Evolutionary conservation across 2,113 vertebrate genomes (phyloP), one percentile per base, ranked within the genome.

Genomic region (Micromys minutus): DNA sequence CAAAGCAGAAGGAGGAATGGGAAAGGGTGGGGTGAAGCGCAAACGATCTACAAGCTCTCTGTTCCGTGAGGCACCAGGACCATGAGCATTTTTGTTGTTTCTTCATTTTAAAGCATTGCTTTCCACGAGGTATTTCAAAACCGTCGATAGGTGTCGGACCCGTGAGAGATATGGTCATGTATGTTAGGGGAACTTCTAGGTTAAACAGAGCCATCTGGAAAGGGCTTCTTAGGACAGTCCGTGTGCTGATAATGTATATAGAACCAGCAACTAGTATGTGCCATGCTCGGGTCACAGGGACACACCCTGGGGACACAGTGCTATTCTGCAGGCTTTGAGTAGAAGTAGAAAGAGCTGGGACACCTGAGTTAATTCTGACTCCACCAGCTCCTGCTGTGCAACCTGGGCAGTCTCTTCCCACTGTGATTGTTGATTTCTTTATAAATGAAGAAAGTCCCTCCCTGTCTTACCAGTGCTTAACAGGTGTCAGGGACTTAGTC

Each of bases 61-160:
- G 8, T 79, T 87, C 26, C 26, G 59, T 29, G 50, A 87, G 36
- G 57, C 61, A 65, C 13, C 67, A 34, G 81, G 36, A 34, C 36
- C 57, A 17, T 26, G 63, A 24, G 45, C 79, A 61, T 67, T 42
- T 59, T 81, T 89, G 50, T 57, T 65, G 80, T 93, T 76, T 50
- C 45, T 80, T 92, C 81, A 69, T 76, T 89, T 91, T 79, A 71
- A 89, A 75, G 15, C 79, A 13, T 36, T 72, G 4, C 89, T 89
- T 95, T 93, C 57, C 29, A n/a, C 47, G 65, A 86, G 19, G 39
- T 11, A 45, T 83, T 77, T 95, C 39, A 90, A 72, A 94, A n/a
- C 13, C 42, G 7, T 65, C 31, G 8, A 29, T n/a, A 87, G 63
- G 31, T 34, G 26, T 84, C 45, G 22, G 80, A 12, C 42, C 36